These are phyloP conservation scores for Oeneis ivallda DNA, from an alignment of 2,888 invertebrate genomes.

Conservation along the genomic window DNA sequence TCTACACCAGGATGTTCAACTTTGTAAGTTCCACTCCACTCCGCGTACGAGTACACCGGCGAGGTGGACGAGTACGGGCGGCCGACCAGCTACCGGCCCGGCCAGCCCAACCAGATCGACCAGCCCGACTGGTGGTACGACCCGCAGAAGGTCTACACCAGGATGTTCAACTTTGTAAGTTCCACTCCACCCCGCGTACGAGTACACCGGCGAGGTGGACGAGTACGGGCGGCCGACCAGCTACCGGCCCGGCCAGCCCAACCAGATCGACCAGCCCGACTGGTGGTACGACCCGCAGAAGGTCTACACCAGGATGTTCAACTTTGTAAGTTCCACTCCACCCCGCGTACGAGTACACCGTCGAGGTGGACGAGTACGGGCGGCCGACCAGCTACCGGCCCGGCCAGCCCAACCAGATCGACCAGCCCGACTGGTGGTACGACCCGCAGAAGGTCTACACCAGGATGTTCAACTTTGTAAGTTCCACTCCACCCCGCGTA, in stretches of 20 bases:
- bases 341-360: slow-evolving; percentile 51
- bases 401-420: slow-evolving; percentile 76
- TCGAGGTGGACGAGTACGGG: slow-evolving; percentile 52
- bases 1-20: slow-evolving; percentile 87
- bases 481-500: slow-evolving; percentile 60
- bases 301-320: slow-evolving; percentile 87
- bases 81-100: slow-evolving; percentile 52
- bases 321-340: slow-evolving; percentile 85
- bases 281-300: slow-evolving; percentile 79
- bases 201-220: slow-evolving; percentile 51
- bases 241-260: slow-evolving; percentile 67
- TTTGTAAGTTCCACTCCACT: slow-evolving; percentile 81
- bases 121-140: slow-evolving; percentile 80
- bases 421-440: slow-evolving; percentile 79
- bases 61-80: slow-evolving; percentile 53
- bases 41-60: slow-evolving; percentile 50
- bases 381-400: slow-evolving; percentile 50
- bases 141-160: slow-evolving; percentile 82
- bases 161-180: slow-evolving; percentile 88
- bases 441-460: slow-evolving; percentile 83
- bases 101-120: slow-evolving; percentile 77
- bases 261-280: slow-evolving; percentile 78
- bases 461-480: slow-evolving; percentile 88
- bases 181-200: slow-evolving; percentile 49
- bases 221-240: slow-evolving; percentile 49